These are phyloP conservation scores for Augochlorella aurata DNA, from an alignment of 2,888 invertebrate species.

Conservation along the genomic window DNA sequence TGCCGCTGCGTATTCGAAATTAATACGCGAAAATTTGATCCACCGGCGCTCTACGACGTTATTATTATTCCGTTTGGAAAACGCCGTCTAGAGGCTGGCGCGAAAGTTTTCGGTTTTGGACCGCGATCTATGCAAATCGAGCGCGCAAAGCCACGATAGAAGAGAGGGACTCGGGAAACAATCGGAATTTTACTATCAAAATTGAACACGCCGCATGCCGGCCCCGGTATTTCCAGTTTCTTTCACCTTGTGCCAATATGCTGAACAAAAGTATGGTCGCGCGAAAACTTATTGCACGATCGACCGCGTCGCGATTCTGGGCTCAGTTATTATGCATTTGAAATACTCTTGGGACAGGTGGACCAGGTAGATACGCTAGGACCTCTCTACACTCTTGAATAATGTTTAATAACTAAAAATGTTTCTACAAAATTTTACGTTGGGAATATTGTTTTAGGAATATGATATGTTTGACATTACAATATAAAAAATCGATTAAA, in stretches of 20 bases:
- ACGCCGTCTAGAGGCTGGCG: background rate
- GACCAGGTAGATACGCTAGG: too few species aligned
- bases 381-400: background rate
- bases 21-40: background rate
- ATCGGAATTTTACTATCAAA: background rate
- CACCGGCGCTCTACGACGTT: background rate
- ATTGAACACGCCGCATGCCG: background rate
- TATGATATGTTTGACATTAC: too few species aligned
- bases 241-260: background rate
- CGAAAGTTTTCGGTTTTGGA: background rate
- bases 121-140: background rate
- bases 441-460: too few species aligned
- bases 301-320: background rate
- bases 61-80: background rate
- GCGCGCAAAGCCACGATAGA: background rate
- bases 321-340: background rate
- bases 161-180: background rate
- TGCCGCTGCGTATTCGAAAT: background rate
- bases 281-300: background rate
- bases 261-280: background rate
- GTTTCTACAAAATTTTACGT: too few species aligned
- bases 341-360: background rate
- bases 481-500: too few species aligned
- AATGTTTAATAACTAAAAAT: too few species aligned
- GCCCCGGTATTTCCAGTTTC: background rate